Conservation (phyloP, 2,797 vertebrate genomes). For the Buceros bicornis region DNA sequence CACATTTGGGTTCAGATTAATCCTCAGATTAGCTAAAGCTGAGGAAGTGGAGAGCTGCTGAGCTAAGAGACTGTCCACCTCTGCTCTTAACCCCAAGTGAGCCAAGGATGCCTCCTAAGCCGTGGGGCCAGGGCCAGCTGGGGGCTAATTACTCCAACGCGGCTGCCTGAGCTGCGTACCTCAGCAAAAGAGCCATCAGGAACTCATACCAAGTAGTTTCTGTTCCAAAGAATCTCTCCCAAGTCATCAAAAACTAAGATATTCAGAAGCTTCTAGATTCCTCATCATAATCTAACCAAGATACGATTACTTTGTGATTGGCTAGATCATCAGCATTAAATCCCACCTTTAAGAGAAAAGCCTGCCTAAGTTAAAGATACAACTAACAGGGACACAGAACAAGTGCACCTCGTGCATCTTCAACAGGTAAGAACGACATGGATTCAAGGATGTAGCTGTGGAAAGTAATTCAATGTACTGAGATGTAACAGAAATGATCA, state of each 20-base stretch:
- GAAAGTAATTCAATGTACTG: background rate
- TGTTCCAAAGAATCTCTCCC: background rate
- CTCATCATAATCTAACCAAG: background rate
- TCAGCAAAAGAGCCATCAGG: background rate
- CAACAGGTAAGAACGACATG: too few species aligned
- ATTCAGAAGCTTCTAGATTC: background rate
- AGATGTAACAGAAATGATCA: background rate
- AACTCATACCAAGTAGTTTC: background rate
- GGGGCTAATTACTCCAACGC: too few species aligned
- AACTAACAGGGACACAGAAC: too few species aligned
- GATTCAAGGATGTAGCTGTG: too few species aligned
- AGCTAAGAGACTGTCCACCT: background rate
- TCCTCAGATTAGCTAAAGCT: background rate
- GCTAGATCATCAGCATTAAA: background rate
- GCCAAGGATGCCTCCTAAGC: background rate
- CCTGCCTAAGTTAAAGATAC: background rate
- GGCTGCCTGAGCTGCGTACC: background rate
- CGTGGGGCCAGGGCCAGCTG: background rate
- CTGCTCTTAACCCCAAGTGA: background rate
- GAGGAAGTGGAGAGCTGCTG: background rate
- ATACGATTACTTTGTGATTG: background rate
- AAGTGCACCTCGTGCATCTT: fast-evolving
- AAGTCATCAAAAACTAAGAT: background rate
- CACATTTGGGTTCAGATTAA: background rate
- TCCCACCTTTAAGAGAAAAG: background rate